Evolutionary conservation across 2,113 vertebrate genomes (phyloP), one percentile per base, ranked within the genome.

Genomic region (Hemiprocne comata): DNA sequence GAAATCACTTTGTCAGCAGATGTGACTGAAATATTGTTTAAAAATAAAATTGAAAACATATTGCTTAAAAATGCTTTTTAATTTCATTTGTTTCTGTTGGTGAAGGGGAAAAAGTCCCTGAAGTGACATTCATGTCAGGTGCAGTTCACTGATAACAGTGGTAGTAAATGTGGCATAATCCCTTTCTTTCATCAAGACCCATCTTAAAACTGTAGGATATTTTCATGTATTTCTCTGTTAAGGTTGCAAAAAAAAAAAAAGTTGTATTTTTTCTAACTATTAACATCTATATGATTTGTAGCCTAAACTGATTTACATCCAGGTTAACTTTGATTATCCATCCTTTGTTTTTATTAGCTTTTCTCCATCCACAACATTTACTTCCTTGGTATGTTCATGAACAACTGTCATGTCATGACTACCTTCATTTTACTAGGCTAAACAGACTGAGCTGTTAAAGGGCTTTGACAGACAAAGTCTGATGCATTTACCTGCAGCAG

Each of bases 351-450:
- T 57, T 64, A 75, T 69, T 26, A 73, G 5, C 14, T 82, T 78
- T 90, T 88, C 29, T 88, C 24, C 19, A 10, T 65, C 65, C 4
- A 1, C 34, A 26, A 11, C 8, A 1, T 76, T 81, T 85, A 17
- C 31, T 85, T 75, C 62, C 25, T 58, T 82, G 21, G 24, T 64
- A 17, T 0, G 1, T 78, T 82, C 3, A 8, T 24, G 36, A 88
- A 44, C 28, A 87, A 36, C 81, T 74, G 36, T 70, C 50, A 14
- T 4, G 2, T 62, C 13, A 4, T 36, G 1, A 0, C 28, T 29
- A 10, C 36, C 31, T 89, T 84, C 55, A 28, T 89, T 90, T 80
- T 50, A 62, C 40, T 28, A 25, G 46, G 33, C 58, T 83, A 33
- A 79, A 48, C 2, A 28, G 34, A 38, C 72, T 83, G 38, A 84